Percentiles rank a stretch among this genome's conserved stretches.
phyloP scores from a whole-genome alignment of 2,797 vertebrate species.

The Sphaeramia orbicularis region DNA sequence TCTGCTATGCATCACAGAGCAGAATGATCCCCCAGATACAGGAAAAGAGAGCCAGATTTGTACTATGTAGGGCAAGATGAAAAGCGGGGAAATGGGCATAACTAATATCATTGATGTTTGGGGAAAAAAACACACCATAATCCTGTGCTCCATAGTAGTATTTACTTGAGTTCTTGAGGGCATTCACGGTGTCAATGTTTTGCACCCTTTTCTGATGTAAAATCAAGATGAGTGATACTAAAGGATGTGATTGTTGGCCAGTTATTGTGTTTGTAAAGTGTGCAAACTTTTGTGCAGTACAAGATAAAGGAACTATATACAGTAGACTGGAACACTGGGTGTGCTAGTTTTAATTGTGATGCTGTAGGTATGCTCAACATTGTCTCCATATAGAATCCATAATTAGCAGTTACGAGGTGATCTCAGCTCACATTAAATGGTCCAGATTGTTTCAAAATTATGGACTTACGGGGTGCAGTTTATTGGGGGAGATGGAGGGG shows the following conservation, averaged over 20 bases:
- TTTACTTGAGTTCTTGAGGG: conserved; percentile 35
- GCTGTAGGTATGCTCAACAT: conserved; percentile 2
- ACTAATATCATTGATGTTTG: conserved; percentile 63
- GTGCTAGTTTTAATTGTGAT: background rate
- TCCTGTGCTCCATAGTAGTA: conserved; percentile 35
- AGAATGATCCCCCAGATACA: conserved; percentile 52
- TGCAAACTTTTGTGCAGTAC: background rate
- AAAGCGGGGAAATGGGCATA: conserved; percentile 48
- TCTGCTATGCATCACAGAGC: conserved; percentile 61
- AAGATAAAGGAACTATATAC: background rate
- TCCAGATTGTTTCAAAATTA: conserved; percentile 1
- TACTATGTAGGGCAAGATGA: conserved; percentile 51
- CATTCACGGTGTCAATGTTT: conserved; percentile 36
- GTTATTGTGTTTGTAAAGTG: background rate
- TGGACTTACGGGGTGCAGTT: no score
- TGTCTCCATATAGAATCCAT: background rate
- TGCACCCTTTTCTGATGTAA: conserved; percentile 12
- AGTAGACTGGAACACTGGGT: background rate
- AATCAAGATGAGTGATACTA: background rate
- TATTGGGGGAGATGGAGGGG: no score
- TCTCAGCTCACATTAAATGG: background rate
- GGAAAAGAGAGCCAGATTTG: conserved; percentile 55
- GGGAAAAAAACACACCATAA: conserved; percentile 47
- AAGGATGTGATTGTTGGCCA: background rate
- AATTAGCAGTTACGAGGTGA: conserved; percentile 12